Conservation (phyloP, 2,797 vertebrate species). For the Chaenodraco wilsoni region DNA sequence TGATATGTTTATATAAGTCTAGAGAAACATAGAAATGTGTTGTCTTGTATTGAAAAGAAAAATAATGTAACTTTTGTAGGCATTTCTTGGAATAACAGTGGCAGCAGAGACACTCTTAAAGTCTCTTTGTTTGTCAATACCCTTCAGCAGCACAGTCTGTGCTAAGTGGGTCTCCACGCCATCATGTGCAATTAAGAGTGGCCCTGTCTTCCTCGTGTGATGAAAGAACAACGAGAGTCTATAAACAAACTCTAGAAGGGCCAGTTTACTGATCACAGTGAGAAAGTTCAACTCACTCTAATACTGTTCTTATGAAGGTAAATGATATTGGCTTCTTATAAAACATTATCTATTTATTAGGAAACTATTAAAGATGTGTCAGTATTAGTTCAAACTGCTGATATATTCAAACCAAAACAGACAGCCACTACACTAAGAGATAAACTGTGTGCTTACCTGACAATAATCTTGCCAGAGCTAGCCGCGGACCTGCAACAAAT, state of each 20-base stretch:
- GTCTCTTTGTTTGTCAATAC: constrained; percentile 35
- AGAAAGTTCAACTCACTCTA: neutral
- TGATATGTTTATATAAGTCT: neutral
- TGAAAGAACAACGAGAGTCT: constrained; percentile 3
- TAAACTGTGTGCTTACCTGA: constrained; percentile 84
- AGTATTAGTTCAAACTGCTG: neutral
- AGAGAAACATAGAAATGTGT: neutral
- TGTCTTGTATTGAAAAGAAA: constrained; percentile 1
- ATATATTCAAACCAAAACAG: neutral
- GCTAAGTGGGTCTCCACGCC: constrained; percentile 36
- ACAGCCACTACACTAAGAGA: constrained; percentile 40
- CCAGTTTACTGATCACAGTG: neutral
- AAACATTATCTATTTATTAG: neutral
- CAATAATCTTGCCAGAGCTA: constrained; percentile 87
- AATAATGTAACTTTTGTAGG: neutral
- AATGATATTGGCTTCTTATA: neutral
- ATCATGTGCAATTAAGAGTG: constrained; percentile 24
- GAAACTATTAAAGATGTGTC: too few relatives aligned
- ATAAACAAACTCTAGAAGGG: neutral
- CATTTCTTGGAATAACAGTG: neutral
- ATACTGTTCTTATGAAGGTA: neutral
- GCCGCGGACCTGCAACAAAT: constrained; percentile 82
- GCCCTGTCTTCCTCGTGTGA: constrained; percentile 13
- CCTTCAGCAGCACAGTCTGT: constrained; percentile 21
- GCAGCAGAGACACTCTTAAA: constrained; percentile 6